Conservation (phyloP, 2,113 vertebrate species). For the Procavia capensis region DNA sequence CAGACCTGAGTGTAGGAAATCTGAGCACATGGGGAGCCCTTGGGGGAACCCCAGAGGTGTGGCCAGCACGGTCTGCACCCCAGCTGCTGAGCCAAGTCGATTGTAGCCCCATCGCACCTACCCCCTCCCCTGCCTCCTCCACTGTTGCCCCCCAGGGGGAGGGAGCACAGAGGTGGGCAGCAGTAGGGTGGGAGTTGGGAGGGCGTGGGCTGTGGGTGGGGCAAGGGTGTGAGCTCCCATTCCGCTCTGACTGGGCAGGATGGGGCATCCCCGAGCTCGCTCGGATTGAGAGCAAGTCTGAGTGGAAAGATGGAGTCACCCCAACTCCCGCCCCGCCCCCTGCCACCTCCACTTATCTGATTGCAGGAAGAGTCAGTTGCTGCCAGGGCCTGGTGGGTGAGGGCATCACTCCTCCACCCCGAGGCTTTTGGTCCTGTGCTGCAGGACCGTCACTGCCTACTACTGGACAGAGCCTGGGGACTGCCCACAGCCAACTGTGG, state of each 20-base stretch:
- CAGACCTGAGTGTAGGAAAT: background rate
- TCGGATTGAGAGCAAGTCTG: too few relatives aligned
- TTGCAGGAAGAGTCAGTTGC: background rate
- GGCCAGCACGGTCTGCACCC: background rate
- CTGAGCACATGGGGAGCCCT: background rate
- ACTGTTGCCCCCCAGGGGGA: rapidly evolving
- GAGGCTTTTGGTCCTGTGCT: background rate
- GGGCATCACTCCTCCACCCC: background rate
- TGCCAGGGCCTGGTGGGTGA: background rate
- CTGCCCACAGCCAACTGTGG: too few relatives aligned
- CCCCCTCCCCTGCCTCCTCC: background rate
- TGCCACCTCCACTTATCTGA: background rate
- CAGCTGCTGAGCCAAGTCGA: background rate
- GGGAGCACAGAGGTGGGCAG: too few relatives aligned
- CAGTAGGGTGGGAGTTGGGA: too few relatives aligned
- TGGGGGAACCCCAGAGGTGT: too few relatives aligned
- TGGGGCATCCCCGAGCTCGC: too few relatives aligned
- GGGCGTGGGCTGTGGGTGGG: too few relatives aligned
- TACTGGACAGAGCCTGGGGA: too few relatives aligned
- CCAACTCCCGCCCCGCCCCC: too few relatives aligned
- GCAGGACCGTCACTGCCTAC: too few relatives aligned
- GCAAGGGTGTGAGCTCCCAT: background rate
- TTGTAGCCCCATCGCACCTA: rapidly evolving
- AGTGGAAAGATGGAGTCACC: background rate
- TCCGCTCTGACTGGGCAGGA: too few relatives aligned